Evolutionary conservation across 2,797 vertebrate genomes (phyloP), one percentile per base, ranked within the genome.

Genomic region (Pachyuromys duprasi): DNA sequence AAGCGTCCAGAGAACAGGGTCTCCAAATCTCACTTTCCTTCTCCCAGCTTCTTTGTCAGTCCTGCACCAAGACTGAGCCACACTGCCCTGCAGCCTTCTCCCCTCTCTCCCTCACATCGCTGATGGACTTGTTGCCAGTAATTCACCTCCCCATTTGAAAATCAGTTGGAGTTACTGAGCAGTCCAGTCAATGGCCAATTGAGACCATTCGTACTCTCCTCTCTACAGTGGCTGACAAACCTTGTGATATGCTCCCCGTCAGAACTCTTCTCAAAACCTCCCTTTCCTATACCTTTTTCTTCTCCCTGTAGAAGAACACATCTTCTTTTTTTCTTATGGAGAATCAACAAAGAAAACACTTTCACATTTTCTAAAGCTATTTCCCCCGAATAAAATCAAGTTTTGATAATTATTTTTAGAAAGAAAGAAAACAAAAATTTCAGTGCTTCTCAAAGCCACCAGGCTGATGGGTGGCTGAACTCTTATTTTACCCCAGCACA

Each of bases 121-220:
- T n/a, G 98, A 98, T 92, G 98, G 98, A 79, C 95, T 97, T 1
- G 36, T 7, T 3, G 86, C 97, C 2, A 76, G 91, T 15, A 86
- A 98, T 55, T 96, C 99, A 39, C 98, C 98, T 36, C 91, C 98
- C 5, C 98, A 98, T 95, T 89, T 99, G 96, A 98, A 98, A 96
- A 98, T 99, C 91, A 90, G 2, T 3, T 98, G 98, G 98, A 36
- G 96, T 81, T 96, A 98, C 69, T 98, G 96, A 98, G 63, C 36
- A 2, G 0, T 55, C 89, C 11, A 60, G 75, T 75, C 93, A 88
- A 20, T 87, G 33, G 96, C 8, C 22, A 17, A n/a, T 7, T 76
- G 70, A 76, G 93, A 86, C 81, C 42, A 75, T 49, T 82, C 0
- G 17, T 24, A 28, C 49, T 15, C 5, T 31, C 11, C 33, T 8